These are phyloP conservation scores for Lepidonotus clava DNA, from an alignment of 2,888 invertebrate genomes.

Conservation along the genomic window DNA sequence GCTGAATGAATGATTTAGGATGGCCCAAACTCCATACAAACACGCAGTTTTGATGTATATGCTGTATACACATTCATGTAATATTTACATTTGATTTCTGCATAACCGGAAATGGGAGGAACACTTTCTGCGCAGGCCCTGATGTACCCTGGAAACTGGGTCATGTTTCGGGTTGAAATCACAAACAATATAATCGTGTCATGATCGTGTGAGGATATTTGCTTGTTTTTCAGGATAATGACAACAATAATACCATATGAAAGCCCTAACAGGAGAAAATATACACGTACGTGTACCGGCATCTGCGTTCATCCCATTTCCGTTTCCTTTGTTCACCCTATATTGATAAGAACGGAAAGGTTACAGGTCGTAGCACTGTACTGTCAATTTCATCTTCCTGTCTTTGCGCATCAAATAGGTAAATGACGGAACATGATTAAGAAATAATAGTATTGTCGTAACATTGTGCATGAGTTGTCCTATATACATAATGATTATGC, in stretches of 20 bases:
- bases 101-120: constrained; percentile 24
- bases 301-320: constrained; percentile 34
- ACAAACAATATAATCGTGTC: neutral
- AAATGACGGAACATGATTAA: constrained; percentile 32
- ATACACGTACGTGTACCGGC: constrained; percentile 4
- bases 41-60: constrained; percentile 1
- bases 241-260: constrained; percentile 33
- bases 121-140: neutral
- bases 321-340: neutral
- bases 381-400: neutral
- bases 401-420: constrained; percentile 8
- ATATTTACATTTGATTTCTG: constrained; percentile 27
- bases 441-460: constrained; percentile 37
- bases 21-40: neutral
- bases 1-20: neutral
- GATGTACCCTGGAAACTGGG: neutral
- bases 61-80: constrained; percentile 40
- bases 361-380: neutral
- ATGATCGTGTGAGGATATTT: constrained; percentile 22
- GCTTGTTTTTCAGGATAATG: neutral
- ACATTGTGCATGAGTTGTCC: constrained; percentile 38
- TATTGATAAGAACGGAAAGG: neutral
- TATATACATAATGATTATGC: constrained; percentile 48
- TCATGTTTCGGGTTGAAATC: constrained; percentile 1
- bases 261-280: constrained; percentile 15